These are phyloP conservation scores for Chelon auratus DNA, from an alignment of 2,797 vertebrate species.

Conservation along the genomic window DNA sequence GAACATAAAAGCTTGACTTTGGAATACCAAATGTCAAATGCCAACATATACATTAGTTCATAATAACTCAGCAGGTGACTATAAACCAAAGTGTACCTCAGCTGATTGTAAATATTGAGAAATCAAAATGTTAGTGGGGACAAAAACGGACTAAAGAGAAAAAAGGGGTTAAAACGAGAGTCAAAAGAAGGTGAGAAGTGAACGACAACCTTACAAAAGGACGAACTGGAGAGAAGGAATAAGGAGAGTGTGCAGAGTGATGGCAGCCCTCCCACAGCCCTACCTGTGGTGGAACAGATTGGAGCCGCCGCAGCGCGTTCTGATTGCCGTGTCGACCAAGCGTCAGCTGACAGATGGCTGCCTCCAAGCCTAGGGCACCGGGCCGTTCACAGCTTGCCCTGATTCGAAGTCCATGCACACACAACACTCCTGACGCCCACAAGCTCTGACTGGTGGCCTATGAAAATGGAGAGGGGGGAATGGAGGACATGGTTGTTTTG, in stretches of 20 bases:
- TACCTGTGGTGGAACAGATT: constrained; percentile 87
- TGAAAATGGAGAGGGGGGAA: constrained; percentile 50
- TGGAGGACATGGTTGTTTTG: constrained; percentile 62
- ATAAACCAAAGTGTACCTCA: not conserved
- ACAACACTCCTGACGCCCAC: constrained; percentile 50
- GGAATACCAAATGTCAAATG: not conserved
- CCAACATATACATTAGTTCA: not conserved
- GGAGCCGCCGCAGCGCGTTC: constrained; percentile 82
- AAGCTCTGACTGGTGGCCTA: constrained; percentile 48
- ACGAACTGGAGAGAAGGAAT: constrained; percentile 51
- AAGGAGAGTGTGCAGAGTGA: constrained; percentile 50
- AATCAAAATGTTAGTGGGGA: constrained; percentile 53
- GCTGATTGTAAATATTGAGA: not conserved
- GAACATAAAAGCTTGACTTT: not conserved
- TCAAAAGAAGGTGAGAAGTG: constrained; percentile 15
- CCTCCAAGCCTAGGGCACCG: constrained; percentile 75
- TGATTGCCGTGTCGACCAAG: constrained; percentile 83
- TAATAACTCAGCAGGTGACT: not conserved
- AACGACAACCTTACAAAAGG: constrained; percentile 39
- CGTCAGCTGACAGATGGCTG: constrained; percentile 86
- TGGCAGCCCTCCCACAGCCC: constrained; percentile 70
- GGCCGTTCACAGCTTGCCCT: constrained; percentile 66
- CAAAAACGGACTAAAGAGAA: constrained; percentile 8
- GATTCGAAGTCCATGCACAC: constrained; percentile 72
- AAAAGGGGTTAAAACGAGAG: not conserved